Percentiles rank a stretch among this genome's conserved stretches.
Evolutionary conservation across 1,140 invertebrate genomes (phyloP).

Genomic region (Helicoverpa armigera): DNA sequence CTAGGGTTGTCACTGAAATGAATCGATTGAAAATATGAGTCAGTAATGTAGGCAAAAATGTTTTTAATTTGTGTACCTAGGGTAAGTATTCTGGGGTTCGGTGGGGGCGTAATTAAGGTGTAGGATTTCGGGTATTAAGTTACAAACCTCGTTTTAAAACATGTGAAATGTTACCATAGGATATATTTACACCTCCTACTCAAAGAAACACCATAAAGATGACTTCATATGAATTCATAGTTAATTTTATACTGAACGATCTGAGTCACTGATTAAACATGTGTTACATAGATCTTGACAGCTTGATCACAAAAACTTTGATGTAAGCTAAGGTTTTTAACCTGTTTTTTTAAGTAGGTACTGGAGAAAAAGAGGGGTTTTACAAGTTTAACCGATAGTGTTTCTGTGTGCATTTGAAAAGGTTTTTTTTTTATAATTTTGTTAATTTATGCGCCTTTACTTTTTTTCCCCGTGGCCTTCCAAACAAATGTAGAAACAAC

Average conservation of each 20-base stretch:
- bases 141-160: slow-evolving; percentile 1
- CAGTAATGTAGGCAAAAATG: not conserved
- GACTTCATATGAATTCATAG: slow-evolving; percentile 16
- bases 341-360: not conserved
- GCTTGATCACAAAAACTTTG: not conserved
- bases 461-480: too few species aligned
- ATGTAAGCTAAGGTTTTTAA: not conserved
- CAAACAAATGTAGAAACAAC: too few species aligned
- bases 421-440: too few species aligned
- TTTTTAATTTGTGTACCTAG: not conserved
- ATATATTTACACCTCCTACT: slow-evolving; percentile 16
- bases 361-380: too few species aligned
- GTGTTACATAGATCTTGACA: not conserved
- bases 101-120: not conserved
- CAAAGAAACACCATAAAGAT: not conserved
- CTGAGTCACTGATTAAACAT: slow-evolving; percentile 11
- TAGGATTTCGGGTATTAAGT: not conserved
- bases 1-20: slow-evolving; percentile 5
- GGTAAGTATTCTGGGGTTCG: not conserved
- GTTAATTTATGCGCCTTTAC: too few species aligned
- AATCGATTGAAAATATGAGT: slow-evolving; percentile 5
- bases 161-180: too few species aligned
- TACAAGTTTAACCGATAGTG: too few species aligned
- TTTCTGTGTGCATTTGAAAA: too few species aligned
- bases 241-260: not conserved